Evolutionary conservation across 2,888 invertebrate species (phyloP).

Genomic region (Venusia cambrica): DNA sequence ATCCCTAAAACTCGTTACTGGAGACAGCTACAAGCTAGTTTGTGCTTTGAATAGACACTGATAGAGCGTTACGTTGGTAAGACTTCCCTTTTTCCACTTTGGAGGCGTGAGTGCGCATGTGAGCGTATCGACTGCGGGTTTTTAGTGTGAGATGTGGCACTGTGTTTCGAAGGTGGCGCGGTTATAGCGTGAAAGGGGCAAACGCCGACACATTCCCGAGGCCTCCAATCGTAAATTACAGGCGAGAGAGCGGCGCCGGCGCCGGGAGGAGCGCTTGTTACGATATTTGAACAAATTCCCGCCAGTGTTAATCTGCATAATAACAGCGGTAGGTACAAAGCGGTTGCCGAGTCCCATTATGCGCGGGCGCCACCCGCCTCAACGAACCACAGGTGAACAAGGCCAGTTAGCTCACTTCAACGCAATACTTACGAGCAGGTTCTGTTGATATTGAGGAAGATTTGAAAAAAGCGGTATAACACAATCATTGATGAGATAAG

Average conservation of each 20-base stretch:
- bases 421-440: background rate
- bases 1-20: conserved; percentile 6
- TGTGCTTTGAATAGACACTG: background rate
- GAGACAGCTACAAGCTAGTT: background rate
- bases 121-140: conserved; percentile 2
- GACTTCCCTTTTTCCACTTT: no score
- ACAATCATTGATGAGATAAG: no score
- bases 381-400: conserved; percentile 32
- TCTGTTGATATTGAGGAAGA: no score
- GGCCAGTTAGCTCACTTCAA: conserved; percentile 10
- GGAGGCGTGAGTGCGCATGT: background rate
- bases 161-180: conserved; percentile 20
- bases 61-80: no score
- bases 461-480: no score
- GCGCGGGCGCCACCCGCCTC: conserved; percentile 74
- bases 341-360: conserved; percentile 75
- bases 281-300: conserved; percentile 81
- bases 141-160: conserved; percentile 13
- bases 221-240: conserved; percentile 71
- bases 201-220: conserved; percentile 68
- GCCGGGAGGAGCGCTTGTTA: conserved; percentile 77
- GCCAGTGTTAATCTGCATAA: conserved; percentile 81
- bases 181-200: conserved; percentile 26
- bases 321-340: conserved; percentile 77
- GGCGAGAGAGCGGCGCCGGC: conserved; percentile 68